phyloP scores from a whole-genome alignment of 2,888 invertebrate genomes.

The Hydriomena furcata region DNA sequence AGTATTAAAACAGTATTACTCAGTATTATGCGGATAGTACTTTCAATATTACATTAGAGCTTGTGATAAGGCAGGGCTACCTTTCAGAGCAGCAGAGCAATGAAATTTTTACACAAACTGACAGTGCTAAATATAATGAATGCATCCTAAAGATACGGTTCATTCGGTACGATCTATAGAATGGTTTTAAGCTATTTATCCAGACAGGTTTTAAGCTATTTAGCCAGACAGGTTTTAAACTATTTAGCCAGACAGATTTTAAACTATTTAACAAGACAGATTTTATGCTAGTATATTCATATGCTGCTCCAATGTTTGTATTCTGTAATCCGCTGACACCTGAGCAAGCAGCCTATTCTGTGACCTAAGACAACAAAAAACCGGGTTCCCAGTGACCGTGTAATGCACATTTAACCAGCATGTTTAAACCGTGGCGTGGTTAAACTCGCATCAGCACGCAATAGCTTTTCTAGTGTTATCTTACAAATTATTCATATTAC shows the following conservation, averaged over 20 bases:
- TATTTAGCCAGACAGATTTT: background rate
- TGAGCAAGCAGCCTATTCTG: background rate
- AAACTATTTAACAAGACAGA: background rate
- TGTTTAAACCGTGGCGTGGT: background rate
- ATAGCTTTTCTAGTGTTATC: slow-evolving; percentile 6
- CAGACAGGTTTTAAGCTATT: background rate
- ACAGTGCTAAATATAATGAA: too few relatives aligned
- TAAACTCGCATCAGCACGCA: slow-evolving; percentile 18
- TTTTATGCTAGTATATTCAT: background rate
- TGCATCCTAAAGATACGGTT: too few relatives aligned
- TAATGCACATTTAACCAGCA: slow-evolving; percentile 15
- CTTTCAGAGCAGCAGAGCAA: too few relatives aligned
- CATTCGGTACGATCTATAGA: too few relatives aligned
- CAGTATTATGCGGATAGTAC: too few relatives aligned
- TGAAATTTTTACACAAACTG: too few relatives aligned
- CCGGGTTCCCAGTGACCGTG: background rate
- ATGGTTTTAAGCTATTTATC: too few relatives aligned
- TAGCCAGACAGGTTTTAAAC: background rate
- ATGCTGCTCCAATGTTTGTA: too few relatives aligned
- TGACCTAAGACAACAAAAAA: background rate
- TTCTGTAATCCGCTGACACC: too few relatives aligned
- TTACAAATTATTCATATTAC: slow-evolving; percentile 11
- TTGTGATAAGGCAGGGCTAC: too few relatives aligned
- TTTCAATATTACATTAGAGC: too few relatives aligned
- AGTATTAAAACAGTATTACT: too few relatives aligned